Base-by-base conservation (phyloP, 2,113 vertebrate genomes). In the Mystacornis crossleyi region DNA sequence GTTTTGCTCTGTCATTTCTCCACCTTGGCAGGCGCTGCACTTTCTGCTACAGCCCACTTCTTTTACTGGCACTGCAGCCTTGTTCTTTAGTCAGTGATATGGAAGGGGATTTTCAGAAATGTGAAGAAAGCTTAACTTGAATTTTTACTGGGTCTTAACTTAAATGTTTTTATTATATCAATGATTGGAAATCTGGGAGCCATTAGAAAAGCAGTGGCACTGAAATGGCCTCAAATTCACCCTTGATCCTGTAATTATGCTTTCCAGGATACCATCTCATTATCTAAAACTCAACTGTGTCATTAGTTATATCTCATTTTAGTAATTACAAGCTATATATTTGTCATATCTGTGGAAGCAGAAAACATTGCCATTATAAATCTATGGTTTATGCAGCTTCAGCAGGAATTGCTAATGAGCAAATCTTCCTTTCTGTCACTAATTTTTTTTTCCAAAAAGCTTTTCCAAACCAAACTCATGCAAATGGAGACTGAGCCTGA, bases 251-350 rank as follows among this genome's bases (percentile, higher is more conserved):
- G 65, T 93, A 89, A 84, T 96, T 91, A 81, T 85, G 45, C 73
- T 93, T 94, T 96, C 73, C 31, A 81, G 91, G 77, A 89, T 72
- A 78, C 81, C 40, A 48, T 84, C 88, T 93, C 66, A 82, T 95
- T 96, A 95, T 83, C 69, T 92, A 72, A 92, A 86, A 81, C 86
- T 81, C 86, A 89, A 9, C 75, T 74, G 36, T 91, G 83, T 94
- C 72, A 90, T 92, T 93, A 92, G 73, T 86, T 94, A 81, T 62
- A 79, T 86, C 74, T 80, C 60, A 86, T 65, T 94, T 94, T 93
- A 90, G 80, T 92, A 95, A 92, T 95, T 93, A 67, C 65, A 75
- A 92, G 65, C 57, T 86, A 51, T 89, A 19, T 75, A 88, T 93
- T 93, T 94, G 65, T 83, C 86, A 77, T 81, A 82, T 80, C 78